Evolutionary conservation across 2,113 vertebrate genomes (phyloP), one percentile per base, ranked within the genome.

Genomic region (Plectropomus leopardus): DNA sequence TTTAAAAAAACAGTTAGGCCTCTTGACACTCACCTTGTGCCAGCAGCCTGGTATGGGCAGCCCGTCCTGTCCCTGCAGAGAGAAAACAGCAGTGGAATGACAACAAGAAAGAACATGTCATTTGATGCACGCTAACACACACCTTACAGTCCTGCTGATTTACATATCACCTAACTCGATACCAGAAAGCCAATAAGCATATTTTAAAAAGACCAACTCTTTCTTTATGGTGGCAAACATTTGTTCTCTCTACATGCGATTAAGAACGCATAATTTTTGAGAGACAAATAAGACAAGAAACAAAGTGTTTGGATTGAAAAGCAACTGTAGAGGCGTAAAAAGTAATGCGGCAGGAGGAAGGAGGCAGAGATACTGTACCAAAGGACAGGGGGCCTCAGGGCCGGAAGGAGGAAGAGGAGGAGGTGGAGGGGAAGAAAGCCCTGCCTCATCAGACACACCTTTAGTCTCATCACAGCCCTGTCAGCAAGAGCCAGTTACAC

Each of bases 31-130:
- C 76, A 99, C 97, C 97, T 99, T 98, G 83, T 99, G 97, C 98
- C 96, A 99, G 92, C 98, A 99, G 92, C 97, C 98, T 80, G 97
- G 96, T 93, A 99, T 96, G 1, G 98, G 98, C 80, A 99, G 91
- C 81, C 98, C 98, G 0, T 99, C 98, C 3, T 96, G 95, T 61
- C 97, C 98, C 98, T 99, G 93, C 40, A 91, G 89, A 48, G 42
- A 10, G 23, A 88, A 23, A 86, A 42, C 83, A 91, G 0, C n/a
- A 92, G 54, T 51, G 21, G n/a, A 68, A 57, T 51, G 16, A 63
- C 64, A 68, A 42, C 15, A 36, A 45, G 15, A 1, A 2, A 44
- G 40, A 55, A 79, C 54, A 68, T 23, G 45, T 44, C 14, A 24
- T 15, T 36, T 13, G 7, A 70, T 23, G 30, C 24, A 24, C 13